A percentile compares a stretch with the other conserved stretches of the same genome.
Evolutionary conservation across 2,797 vertebrate species (phyloP).

Genomic region (Rhynchotus rufescens): DNA sequence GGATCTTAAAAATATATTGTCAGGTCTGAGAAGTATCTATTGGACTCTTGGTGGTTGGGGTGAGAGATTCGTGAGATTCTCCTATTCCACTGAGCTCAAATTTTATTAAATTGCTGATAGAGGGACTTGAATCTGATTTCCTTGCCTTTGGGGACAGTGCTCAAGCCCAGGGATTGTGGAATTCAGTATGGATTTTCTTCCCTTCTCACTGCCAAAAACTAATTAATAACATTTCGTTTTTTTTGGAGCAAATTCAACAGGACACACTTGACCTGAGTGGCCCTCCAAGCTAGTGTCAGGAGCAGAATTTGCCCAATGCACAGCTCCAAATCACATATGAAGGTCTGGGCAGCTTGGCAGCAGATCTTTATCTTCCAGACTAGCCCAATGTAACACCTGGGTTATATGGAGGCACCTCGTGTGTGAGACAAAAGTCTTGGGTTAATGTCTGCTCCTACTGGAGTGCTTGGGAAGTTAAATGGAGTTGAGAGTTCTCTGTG

Average conservation of each 20-base stretch:
- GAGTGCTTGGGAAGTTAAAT: not conserved
- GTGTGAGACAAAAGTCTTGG: not conserved
- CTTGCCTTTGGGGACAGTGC: accelerated
- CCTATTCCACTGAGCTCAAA: not conserved
- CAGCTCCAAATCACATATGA: not conserved
- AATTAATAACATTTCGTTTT: not conserved
- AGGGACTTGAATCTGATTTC: not conserved
- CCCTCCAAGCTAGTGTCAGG: not conserved
- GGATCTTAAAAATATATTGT: not conserved
- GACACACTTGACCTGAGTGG: not conserved
- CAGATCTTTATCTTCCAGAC: not conserved
- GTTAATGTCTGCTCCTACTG: not conserved
- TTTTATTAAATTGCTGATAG: not conserved
- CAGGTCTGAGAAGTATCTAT: not conserved
- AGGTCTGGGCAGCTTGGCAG: not conserved
- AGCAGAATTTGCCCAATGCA: not conserved
- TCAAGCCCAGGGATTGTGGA: not conserved
- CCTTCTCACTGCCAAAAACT: not conserved
- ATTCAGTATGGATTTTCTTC: not conserved
- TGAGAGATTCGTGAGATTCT: not conserved
- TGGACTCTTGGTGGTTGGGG: not conserved
- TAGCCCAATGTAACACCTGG: not conserved
- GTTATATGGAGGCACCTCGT: not conserved
- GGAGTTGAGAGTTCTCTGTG: not conserved
- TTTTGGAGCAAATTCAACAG: not conserved